Evolutionary conservation across 2,113 vertebrate genomes (phyloP).

Genomic region (Leucosticte australis): DNA sequence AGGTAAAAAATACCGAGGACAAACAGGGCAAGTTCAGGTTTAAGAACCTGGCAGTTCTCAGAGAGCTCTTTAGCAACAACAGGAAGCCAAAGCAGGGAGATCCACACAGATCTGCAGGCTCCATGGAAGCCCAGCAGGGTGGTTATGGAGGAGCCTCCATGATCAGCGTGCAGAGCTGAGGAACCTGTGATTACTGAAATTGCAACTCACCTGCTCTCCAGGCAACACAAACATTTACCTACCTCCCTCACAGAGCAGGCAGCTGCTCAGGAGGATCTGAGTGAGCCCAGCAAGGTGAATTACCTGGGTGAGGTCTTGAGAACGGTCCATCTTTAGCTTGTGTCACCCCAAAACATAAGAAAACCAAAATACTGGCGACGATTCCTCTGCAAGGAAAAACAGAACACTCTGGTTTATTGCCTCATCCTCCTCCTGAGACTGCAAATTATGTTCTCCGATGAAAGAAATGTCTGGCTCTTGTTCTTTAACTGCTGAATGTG

Average conservation of each 20-base stretch:
- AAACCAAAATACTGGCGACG: conserved; percentile 96
- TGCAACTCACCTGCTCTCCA: neutral
- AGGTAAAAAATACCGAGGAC: neutral
- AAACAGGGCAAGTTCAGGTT: neutral
- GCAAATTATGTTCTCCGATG: neutral
- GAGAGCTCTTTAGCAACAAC: neutral
- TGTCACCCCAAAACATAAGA: conserved; percentile 97
- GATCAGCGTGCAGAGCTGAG: neutral
- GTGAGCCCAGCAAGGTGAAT: neutral
- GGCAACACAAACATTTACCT: neutral
- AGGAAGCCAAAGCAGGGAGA: neutral
- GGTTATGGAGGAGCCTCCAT: neutral
- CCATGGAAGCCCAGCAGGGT: neutral
- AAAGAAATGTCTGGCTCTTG: neutral
- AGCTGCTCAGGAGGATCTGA: neutral
- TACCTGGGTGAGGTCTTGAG: conserved; percentile 97
- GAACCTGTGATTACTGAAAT: neutral
- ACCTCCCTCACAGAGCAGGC: neutral
- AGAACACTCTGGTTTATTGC: neutral
- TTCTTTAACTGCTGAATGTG: neutral
- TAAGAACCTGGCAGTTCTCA: neutral
- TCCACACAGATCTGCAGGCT: neutral
- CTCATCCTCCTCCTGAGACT: neutral
- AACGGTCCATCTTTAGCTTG: conserved; percentile 99
- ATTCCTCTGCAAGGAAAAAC: conserved; percentile 85